These are phyloP conservation scores for Macquaria ambigua DNA, from an alignment of 2,113 vertebrate genomes.

Conservation along the genomic window DNA sequence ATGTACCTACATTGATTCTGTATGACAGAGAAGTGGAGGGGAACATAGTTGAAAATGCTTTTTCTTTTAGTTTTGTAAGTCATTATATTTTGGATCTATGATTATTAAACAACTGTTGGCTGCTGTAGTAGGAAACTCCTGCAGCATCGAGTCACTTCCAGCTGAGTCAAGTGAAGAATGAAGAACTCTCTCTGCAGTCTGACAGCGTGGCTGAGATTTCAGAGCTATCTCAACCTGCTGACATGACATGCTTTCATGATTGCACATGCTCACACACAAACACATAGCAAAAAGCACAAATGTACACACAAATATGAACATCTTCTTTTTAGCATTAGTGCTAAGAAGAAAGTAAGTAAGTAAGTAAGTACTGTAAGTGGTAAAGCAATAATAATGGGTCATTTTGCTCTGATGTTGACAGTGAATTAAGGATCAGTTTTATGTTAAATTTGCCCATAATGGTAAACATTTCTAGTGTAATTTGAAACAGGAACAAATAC, in stretches of 20 bases:
- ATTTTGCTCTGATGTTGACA: neutral
- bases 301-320: neutral
- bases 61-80: neutral
- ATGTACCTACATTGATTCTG: neutral
- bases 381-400: neutral
- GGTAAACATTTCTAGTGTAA: neutral
- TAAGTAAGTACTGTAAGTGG: neutral
- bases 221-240: slow-evolving; percentile 18
- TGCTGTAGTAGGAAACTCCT: slow-evolving; percentile 13
- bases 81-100: neutral
- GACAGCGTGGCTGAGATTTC: slow-evolving; percentile 1
- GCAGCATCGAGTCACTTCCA: slow-evolving; percentile 18
- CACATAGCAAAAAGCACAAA: neutral
- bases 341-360: neutral
- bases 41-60: neutral
- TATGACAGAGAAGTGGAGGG: neutral
- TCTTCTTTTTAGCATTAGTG: neutral
- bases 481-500: neutral
- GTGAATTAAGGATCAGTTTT: neutral
- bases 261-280: neutral
- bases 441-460: neutral
- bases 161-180: slow-evolving; percentile 39
- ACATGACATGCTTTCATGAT: slow-evolving; percentile 4
- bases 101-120: neutral
- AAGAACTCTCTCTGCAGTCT: slow-evolving; percentile 41